Conservation (phyloP, 1,140 invertebrate species). For the Zaprionus tsacasi region DNA sequence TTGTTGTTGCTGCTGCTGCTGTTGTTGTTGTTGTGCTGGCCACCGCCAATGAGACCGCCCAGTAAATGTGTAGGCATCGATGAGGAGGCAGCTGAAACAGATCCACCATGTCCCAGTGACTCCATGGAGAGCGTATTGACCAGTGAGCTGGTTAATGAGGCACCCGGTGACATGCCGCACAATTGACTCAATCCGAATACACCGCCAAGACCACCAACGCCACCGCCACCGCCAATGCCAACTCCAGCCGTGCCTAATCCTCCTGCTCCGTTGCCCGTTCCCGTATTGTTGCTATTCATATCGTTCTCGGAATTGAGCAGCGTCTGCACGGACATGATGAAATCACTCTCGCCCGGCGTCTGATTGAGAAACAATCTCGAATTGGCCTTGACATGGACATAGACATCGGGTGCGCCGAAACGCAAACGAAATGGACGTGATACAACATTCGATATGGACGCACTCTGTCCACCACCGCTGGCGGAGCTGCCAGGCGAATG, state of each 20-base stretch:
- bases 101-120: slow-evolving; percentile 53
- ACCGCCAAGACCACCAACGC: background rate
- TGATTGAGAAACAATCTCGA: slow-evolving; percentile 93
- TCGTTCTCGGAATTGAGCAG: slow-evolving; percentile 88
- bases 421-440: slow-evolving; percentile 92
- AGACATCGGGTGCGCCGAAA: slow-evolving; percentile 89
- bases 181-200: slow-evolving; percentile 49
- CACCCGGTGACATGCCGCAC: slow-evolving; percentile 73
- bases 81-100: slow-evolving; percentile 22
- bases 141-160: slow-evolving; percentile 70
- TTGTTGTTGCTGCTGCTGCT: slow-evolving; percentile 38
- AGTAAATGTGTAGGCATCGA: slow-evolving; percentile 61
- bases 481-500: slow-evolving; percentile 67
- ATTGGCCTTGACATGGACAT: slow-evolving; percentile 94
- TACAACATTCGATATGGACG: slow-evolving; percentile 68
- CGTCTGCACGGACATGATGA: slow-evolving; percentile 96
- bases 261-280: slow-evolving; percentile 6
- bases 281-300: slow-evolving; percentile 84
- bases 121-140: slow-evolving; percentile 77
- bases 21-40: slow-evolving; percentile 57
- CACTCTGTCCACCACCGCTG: slow-evolving; percentile 2
- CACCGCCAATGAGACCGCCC: slow-evolving; percentile 79
- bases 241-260: background rate
- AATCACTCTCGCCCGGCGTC: slow-evolving; percentile 90
- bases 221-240: background rate